Percentiles rank a stretch among this genome's conserved stretches.
Evolutionary conservation across 2,113 vertebrate genomes (phyloP).

Genomic region (Cyprinodon tularosa): DNA sequence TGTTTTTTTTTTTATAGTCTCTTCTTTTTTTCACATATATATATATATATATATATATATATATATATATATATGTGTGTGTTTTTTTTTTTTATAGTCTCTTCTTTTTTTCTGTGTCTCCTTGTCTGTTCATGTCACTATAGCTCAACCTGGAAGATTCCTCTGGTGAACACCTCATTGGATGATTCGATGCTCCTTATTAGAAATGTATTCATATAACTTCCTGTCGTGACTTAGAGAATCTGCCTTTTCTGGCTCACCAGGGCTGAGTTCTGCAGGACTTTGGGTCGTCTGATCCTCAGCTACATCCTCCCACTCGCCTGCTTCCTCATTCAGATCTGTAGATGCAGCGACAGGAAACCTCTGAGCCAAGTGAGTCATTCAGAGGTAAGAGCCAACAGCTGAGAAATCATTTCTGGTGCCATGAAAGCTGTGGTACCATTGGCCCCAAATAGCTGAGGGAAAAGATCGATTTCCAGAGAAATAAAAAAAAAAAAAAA

Average conservation of each 20-base stretch:
- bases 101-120: neutral
- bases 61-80: too few species aligned
- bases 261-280: constrained; percentile 10
- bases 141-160: neutral
- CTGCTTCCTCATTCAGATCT: constrained; percentile 36
- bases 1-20: too few species aligned
- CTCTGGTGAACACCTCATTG: neutral
- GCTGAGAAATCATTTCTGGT: constrained; percentile 28
- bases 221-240: neutral
- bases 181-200: too few species aligned
- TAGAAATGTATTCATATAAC: too few species aligned
- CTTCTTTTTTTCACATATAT: too few species aligned
- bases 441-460: constrained; percentile 9
- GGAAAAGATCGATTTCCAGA: constrained; percentile 5
- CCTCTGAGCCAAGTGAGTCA: constrained; percentile 48
- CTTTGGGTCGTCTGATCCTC: constrained; percentile 14
- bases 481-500: neutral
- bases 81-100: neutral
- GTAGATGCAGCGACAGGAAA: constrained; percentile 20
- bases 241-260: constrained; percentile 12
- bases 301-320: constrained; percentile 22
- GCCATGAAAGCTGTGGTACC: neutral
- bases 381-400: constrained; percentile 26
- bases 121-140: too few species aligned
- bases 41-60: too few species aligned